These are phyloP conservation scores for Drosophila austrosaltans DNA, from an alignment of 2,888 invertebrate genomes.

Conservation along the genomic window DNA sequence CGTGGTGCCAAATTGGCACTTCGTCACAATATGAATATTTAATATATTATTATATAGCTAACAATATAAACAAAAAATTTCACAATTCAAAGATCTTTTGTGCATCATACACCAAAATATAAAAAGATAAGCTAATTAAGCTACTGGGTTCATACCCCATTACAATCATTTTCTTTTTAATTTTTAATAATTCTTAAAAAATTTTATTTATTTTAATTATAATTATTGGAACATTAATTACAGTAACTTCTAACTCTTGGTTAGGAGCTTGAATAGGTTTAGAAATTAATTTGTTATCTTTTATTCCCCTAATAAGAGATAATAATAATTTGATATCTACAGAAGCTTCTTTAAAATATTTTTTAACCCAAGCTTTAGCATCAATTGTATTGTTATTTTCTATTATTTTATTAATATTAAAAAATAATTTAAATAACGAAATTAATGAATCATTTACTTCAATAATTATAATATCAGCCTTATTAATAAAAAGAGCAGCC, in stretches of 20 bases:
- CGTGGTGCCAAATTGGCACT: no score
- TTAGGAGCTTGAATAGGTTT: conserved; percentile 86
- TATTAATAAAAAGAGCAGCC: no score
- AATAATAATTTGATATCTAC: conserved; percentile 84
- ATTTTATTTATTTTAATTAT: conserved; percentile 85
- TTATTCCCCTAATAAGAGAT: conserved; percentile 86
- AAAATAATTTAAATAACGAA: no score
- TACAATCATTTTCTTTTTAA: conserved; percentile 85
- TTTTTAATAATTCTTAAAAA: conserved; percentile 84
- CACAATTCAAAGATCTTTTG: no score
- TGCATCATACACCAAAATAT: conserved; percentile 81
- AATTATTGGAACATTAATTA: conserved; percentile 84
- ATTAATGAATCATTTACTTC: no score
- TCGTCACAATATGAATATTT: no score
- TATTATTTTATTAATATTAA: no score
- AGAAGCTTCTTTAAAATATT: conserved; percentile 87
- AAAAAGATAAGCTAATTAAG: conserved; percentile 85
- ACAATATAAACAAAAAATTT: conserved; percentile 67
- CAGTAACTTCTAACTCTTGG: conserved; percentile 81
- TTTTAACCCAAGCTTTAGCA: conserved; percentile 86
- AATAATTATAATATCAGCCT: no score
- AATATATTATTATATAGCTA: no score
- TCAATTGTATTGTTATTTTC: conserved; percentile 85
- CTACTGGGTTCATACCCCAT: conserved; percentile 84
- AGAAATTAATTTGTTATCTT: conserved; percentile 87